Percentiles rank a stretch among this genome's conserved stretches.
phyloP scores from a whole-genome alignment of 2,113 vertebrate genomes.

The Sebastes schlegelii region DNA sequence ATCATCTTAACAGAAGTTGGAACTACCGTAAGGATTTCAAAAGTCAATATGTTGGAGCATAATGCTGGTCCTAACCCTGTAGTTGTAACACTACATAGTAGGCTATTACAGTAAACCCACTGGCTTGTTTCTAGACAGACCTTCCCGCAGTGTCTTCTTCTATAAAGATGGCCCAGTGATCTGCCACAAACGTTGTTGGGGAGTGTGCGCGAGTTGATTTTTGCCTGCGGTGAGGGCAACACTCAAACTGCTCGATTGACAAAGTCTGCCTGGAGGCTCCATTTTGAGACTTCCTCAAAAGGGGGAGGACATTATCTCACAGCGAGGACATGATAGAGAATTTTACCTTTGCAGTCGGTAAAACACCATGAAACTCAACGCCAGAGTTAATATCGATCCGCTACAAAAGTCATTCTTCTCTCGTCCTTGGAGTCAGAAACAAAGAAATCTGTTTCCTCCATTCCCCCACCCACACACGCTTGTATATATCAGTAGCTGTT shows the following conservation, averaged over 20 bases:
- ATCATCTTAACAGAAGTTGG: neutral
- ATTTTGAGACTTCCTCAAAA: constrained; percentile 58
- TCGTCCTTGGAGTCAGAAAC: constrained; percentile 33
- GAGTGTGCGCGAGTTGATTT: constrained; percentile 72
- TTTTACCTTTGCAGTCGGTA: constrained; percentile 47
- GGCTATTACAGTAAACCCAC: neutral
- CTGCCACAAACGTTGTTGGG: constrained; percentile 44
- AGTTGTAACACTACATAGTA: neutral
- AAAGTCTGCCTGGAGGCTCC: constrained; percentile 71
- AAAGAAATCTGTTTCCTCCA: constrained; percentile 37
- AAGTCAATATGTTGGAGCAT: neutral
- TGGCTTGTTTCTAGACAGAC: constrained; percentile 5
- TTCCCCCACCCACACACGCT: constrained; percentile 27
- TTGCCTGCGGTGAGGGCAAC: constrained; percentile 69
- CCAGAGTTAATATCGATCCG: constrained; percentile 54
- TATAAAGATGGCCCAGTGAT: constrained; percentile 41
- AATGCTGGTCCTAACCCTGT: neutral
- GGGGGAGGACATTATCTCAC: constrained; percentile 42
- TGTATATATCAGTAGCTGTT: constrained; percentile 18
- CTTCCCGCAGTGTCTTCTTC: constrained; percentile 37
- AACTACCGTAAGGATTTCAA: neutral
- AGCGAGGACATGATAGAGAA: constrained; percentile 48
- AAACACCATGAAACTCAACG: constrained; percentile 47
- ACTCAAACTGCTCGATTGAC: constrained; percentile 68
- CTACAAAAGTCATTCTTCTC: constrained; percentile 51